phyloP scores from a whole-genome alignment of 2,113 vertebrate species.

The Takifugu bimaculatus region DNA sequence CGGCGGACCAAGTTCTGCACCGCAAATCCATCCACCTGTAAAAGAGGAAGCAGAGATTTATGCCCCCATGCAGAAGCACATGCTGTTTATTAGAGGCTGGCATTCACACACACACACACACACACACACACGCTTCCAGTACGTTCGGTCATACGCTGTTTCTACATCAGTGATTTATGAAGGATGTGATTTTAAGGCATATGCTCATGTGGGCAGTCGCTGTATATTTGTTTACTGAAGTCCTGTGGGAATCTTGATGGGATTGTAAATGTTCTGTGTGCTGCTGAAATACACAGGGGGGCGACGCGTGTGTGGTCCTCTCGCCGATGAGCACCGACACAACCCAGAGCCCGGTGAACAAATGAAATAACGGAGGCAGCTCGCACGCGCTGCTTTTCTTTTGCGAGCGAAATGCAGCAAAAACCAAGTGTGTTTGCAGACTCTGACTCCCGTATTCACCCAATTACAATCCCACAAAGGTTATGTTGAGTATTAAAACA shows the following conservation, averaged over 20 bases:
- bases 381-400: slow-evolving; percentile 26
- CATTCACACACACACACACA: slow-evolving; percentile 33
- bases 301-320: slow-evolving; percentile 28
- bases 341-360: slow-evolving; percentile 39
- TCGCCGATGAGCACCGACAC: slow-evolving; percentile 36
- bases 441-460: slow-evolving; percentile 1
- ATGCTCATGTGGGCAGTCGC: slow-evolving; percentile 40
- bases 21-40: slow-evolving; percentile 54
- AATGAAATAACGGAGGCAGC: slow-evolving; percentile 51
- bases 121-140: slow-evolving; percentile 13
- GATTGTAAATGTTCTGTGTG: slow-evolving; percentile 52
- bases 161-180: slow-evolving; percentile 60
- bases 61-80: slow-evolving; percentile 38
- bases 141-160: slow-evolving; percentile 31
- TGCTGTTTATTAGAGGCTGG: slow-evolving; percentile 45
- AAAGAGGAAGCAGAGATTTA: slow-evolving; percentile 70
- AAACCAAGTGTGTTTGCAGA: background rate
- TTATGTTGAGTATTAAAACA: background rate
- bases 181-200: slow-evolving; percentile 61
- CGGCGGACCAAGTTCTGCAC: slow-evolving; percentile 24
- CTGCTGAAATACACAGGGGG: slow-evolving; percentile 25
- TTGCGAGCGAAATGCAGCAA: background rate
- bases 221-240: slow-evolving; percentile 57
- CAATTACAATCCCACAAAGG: slow-evolving; percentile 5
- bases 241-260: slow-evolving; percentile 67